A percentile compares a stretch with the other conserved stretches of the same genome.
Conservation (phyloP, 1,140 invertebrate genomes). For the Chironomus tepperi region DNA sequence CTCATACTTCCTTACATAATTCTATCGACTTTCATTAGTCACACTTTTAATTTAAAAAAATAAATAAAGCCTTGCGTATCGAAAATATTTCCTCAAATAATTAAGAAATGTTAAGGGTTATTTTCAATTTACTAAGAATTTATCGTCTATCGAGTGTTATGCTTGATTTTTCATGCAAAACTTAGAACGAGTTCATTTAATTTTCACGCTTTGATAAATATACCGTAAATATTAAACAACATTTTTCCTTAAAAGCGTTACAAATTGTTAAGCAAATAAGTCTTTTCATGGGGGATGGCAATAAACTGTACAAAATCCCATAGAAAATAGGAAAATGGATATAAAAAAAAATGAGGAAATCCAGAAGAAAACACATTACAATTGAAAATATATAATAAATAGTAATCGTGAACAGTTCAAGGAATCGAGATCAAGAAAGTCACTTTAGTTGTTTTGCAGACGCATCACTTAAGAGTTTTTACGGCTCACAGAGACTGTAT, state of each 20-base stretch:
- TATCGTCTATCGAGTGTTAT: background rate
- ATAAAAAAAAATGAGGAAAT: too few relatives aligned
- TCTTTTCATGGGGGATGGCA: background rate
- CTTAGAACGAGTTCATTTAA: too few relatives aligned
- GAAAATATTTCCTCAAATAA: too few relatives aligned
- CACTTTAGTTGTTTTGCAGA: constrained; percentile 6
- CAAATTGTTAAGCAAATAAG: background rate
- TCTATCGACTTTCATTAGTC: too few relatives aligned
- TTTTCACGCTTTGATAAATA: background rate
- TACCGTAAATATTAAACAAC: background rate
- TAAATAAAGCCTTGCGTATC: too few relatives aligned
- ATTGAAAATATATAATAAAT: too few relatives aligned
- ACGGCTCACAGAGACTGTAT: background rate
- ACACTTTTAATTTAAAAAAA: too few relatives aligned
- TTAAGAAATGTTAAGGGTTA: too few relatives aligned
- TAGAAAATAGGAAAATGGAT: background rate
- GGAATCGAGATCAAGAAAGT: background rate
- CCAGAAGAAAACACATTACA: too few relatives aligned
- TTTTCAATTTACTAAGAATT: too few relatives aligned
- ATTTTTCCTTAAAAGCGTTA: background rate
- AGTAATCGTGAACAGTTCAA: too few relatives aligned
- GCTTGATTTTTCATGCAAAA: background rate
- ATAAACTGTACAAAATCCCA: background rate
- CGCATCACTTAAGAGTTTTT: constrained; percentile 12
- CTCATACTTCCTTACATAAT: too few relatives aligned